Evolutionary conservation across 2,888 invertebrate genomes (phyloP), one percentile per base, ranked within the genome.

Genomic region (Macrophya alboannulata): DNA sequence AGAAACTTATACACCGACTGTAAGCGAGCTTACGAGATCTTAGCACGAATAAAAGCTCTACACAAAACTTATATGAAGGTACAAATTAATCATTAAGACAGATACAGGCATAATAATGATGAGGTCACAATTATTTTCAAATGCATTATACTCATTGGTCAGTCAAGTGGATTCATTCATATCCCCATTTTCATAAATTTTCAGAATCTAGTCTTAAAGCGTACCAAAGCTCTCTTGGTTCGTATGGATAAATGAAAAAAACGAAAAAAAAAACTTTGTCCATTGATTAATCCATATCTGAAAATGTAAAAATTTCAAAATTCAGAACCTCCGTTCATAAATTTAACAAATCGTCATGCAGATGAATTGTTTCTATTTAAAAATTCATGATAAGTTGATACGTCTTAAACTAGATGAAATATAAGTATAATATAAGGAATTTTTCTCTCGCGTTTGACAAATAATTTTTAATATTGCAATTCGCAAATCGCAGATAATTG

Each of bases 91-190:
- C 62, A 62, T 12, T 62, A 25, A 21, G 25, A n/a, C 25, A 25
- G 62, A 62, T 62, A 21, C 62, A 25, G 62, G 25, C 25, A 5
- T 62, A 21, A 25, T 6, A 62, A 62, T 25, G 25, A 62, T 25
- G 21, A 25, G 25, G 25, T 62, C 10, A 62, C 25, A 40, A 72
- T n/a, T 72, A 72, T n/a, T 72, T 72, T 21, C 40, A 31, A 72
- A 43, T n/a, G 40, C 43, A 40, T 31, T 31, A 31, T 37, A n/a
- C 71, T n/a, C 71, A 55, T 55, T 43, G n/a, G 1, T 0, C 4
- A n/a, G n/a, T 71, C 71, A 43, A n/a, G 40, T 72, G n/a, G n/a
- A 17, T 72, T n/a, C n/a, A n/a, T n/a, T 72, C 17, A 72, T 72
- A 1, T 72, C 43, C 43, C 9, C 6, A 72, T 62, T 40, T 43